Conservation (phyloP, 2,888 invertebrate species). For the Thelaira solivaga region DNA sequence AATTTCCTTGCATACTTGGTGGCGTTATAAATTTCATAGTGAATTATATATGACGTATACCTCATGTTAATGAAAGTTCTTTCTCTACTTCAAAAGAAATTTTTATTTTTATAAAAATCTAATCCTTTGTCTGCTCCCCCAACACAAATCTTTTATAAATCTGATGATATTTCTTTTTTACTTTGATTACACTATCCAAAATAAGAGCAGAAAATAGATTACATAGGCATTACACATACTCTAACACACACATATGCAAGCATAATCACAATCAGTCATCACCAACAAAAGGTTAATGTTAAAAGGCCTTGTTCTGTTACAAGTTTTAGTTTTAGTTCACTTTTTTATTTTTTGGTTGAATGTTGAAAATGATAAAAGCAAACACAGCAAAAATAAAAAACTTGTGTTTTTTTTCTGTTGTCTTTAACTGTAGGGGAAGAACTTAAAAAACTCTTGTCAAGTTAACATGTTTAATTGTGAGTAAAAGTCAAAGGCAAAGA, state of each 20-base stretch:
- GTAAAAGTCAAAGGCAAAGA: neutral
- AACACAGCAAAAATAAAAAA: neutral
- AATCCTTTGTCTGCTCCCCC: neutral
- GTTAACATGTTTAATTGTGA: conserved; percentile 13
- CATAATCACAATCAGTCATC: neutral
- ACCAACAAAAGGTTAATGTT: conserved; percentile 4
- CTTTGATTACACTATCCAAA: neutral
- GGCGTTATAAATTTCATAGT: no score
- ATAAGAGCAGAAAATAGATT: neutral
- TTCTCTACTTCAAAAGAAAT: no score
- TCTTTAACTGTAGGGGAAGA: neutral
- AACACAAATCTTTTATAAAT: neutral
- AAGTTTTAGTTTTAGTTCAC: no score
- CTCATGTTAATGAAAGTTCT: no score
- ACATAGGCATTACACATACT: no score
- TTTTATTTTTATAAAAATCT: neutral
- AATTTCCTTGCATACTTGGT: no score
- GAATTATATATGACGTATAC: no score
- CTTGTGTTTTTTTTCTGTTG: neutral
- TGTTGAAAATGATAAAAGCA: neutral
- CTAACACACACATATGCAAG: neutral
- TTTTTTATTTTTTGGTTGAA: neutral
- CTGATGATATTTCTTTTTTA: neutral
- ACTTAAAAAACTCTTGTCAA: neutral
- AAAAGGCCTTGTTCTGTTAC: neutral